Base-by-base conservation (phyloP, 2,888 invertebrate species). In the Lottia scabra region DNA sequence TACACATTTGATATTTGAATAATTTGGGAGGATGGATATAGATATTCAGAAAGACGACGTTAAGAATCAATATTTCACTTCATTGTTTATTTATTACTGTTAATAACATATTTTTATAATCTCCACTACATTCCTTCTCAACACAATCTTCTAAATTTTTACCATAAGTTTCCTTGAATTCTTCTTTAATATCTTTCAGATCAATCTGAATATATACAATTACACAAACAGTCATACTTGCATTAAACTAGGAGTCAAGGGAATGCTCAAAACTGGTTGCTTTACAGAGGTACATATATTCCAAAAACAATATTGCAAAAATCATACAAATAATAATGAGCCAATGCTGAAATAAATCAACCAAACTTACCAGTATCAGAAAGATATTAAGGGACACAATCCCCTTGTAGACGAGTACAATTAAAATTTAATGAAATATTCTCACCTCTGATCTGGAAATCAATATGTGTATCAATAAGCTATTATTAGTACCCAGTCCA, bases 161-260 rank as follows among this genome's bases (percentile, higher is more conserved):
- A 62, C 83, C 89, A 71, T 88, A 89, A 73, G 84, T 84, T 65
- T 76, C 78, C 70, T 86, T 77, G 76, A 87, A 90, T 62, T 75
- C 76, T n/a, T 86, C 85, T 65, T 87, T 84, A 67, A 90, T 87
- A 70, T 88, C 86, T 62, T 80, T 80, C 65, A 90, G 81, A 76
- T 90, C 90, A 64, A 88, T 80, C 90, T 90, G 82, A 19, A 84
- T 23, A 16, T 27, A 16, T 26, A 65, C n/a, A 5, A 38, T 74
- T 56, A 30, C 6, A 6, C 6, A 4, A 30, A 2, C 2, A 30
- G 6, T 30, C 30, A 30, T 30, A 30, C 2, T 6, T 30, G n/a
- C n/a, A n/a, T n/a, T n/a, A n/a, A n/a, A n/a, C n/a, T n/a, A n/a
- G n/a, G n/a, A n/a, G n/a, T n/a, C n/a, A n/a, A n/a, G n/a, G n/a